phyloP scores from a whole-genome alignment of 2,888 invertebrate species.

The Cryptus viduatorius region DNA sequence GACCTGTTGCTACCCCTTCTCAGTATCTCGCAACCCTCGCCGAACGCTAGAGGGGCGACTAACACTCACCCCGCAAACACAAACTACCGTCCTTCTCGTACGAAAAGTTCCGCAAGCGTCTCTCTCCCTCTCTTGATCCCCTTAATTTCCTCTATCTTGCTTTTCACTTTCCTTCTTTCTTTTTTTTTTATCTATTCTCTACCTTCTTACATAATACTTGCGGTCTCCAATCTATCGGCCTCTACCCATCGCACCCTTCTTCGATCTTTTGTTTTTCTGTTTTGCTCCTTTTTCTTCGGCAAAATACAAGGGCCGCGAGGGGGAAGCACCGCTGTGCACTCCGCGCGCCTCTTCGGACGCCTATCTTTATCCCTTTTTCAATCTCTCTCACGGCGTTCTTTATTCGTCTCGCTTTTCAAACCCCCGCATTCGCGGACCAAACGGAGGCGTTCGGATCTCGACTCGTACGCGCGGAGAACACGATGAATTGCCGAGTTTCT shows the following conservation, averaged over 20 bases:
- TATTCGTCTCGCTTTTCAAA: constrained; percentile 18
- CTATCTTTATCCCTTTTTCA: constrained; percentile 65
- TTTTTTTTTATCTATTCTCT: constrained; percentile 26
- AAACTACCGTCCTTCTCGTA: constrained; percentile 28
- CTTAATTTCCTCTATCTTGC: constrained; percentile 41
- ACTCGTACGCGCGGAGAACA: constrained; percentile 57
- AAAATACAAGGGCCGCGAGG: constrained; percentile 60
- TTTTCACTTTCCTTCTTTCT: constrained; percentile 12
- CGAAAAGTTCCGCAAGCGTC: constrained; percentile 59
- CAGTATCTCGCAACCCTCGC: constrained; percentile 61
- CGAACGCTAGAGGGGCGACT: constrained; percentile 40
- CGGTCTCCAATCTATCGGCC: constrained; percentile 64
- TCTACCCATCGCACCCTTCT: constrained; percentile 36
- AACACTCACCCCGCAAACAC: constrained; percentile 60
- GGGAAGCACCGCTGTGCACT: constrained; percentile 22
- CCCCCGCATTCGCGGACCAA: not conserved
- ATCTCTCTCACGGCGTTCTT: constrained; percentile 57
- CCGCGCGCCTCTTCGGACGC: constrained; percentile 51
- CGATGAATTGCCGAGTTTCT: constrained; percentile 35
- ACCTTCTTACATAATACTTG: constrained; percentile 63
- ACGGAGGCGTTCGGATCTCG: not conserved
- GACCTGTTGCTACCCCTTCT: constrained; percentile 81
- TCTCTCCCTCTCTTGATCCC: constrained; percentile 43
- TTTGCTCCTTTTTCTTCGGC: constrained; percentile 34
- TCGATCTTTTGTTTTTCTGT: constrained; percentile 23